Conservation (phyloP, 2,113 vertebrate genomes). For the Phylloscopus trochiloides region DNA sequence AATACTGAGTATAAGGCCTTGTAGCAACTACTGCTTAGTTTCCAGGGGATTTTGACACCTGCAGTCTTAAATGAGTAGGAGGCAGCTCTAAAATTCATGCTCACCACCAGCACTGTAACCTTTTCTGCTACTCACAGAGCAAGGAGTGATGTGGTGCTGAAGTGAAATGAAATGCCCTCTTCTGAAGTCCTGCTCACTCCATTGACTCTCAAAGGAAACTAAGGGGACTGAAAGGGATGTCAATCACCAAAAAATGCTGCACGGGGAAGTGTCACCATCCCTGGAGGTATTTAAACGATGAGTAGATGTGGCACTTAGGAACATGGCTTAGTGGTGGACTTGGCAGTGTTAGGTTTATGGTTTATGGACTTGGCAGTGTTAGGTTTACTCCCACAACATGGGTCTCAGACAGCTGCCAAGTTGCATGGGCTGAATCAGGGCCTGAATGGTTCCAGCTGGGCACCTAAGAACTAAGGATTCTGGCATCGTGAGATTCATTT, state of each 20-base stretch:
- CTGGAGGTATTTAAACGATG: neutral
- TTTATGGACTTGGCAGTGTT: neutral
- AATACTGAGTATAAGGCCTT: neutral
- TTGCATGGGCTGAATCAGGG: neutral
- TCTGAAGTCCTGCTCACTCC: neutral
- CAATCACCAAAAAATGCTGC: neutral
- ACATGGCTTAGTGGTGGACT: neutral
- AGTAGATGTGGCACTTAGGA: neutral
- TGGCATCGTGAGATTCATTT: neutral
- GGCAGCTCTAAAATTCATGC: neutral
- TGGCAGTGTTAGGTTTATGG: neutral
- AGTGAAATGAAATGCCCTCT: neutral
- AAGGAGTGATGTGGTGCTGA: neutral
- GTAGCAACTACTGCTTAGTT: neutral
- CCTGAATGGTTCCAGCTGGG: neutral
- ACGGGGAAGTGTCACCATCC: neutral
- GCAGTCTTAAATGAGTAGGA: neutral
- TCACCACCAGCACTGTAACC: neutral
- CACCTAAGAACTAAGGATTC: neutral
- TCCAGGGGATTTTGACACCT: neutral
- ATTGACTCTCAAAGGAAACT: neutral
- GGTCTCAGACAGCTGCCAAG: neutral
- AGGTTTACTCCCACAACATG: accelerated
- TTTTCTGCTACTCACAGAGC: neutral
- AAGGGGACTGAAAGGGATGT: neutral